phyloP scores from a whole-genome alignment of 2,113 vertebrate species.

The Orthonyx spaldingii region DNA sequence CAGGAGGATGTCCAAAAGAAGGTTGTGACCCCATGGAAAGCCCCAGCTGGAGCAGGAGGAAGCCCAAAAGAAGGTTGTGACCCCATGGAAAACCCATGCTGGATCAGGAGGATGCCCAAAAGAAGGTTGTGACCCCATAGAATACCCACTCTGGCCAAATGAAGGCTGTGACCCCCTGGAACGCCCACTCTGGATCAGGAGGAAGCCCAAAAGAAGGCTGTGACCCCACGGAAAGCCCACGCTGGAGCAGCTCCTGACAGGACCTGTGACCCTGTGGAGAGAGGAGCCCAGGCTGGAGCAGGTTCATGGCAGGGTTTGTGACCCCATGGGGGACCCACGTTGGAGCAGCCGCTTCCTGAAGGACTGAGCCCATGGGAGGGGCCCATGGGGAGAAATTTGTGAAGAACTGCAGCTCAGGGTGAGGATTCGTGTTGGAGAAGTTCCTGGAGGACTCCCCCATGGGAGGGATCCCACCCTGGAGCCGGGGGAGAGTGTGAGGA shows the following conservation, averaged over 20 bases:
- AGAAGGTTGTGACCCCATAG: not conserved
- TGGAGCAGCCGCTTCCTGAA: not conserved
- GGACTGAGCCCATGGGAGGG: not conserved
- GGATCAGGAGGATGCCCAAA: too few relatives aligned
- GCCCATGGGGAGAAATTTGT: not conserved
- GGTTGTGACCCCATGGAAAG: not conserved
- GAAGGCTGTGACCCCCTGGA: not conserved
- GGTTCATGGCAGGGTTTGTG: not conserved
- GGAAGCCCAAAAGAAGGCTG: not conserved
- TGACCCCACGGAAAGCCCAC: not conserved
- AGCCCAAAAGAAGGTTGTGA: not conserved
- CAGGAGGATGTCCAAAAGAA: not conserved
- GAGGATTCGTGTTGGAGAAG: not conserved
- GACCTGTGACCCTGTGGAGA: not conserved
- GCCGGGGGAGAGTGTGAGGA: not conserved
- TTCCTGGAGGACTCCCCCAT: not conserved
- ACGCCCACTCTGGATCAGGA: not conserved
- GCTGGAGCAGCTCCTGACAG: not conserved
- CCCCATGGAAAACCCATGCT: too few relatives aligned
- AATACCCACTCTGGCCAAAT: not conserved
- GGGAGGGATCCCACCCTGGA: too few relatives aligned
- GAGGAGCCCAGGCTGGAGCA: not conserved
- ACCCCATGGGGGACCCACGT: rapidly evolving
- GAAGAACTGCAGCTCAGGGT: not conserved
- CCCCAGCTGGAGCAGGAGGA: not conserved